Evolutionary conservation across 2,113 vertebrate species (phyloP), one percentile per base, ranked within the genome.

Genomic region (Phalacrocorax brasilianus): DNA sequence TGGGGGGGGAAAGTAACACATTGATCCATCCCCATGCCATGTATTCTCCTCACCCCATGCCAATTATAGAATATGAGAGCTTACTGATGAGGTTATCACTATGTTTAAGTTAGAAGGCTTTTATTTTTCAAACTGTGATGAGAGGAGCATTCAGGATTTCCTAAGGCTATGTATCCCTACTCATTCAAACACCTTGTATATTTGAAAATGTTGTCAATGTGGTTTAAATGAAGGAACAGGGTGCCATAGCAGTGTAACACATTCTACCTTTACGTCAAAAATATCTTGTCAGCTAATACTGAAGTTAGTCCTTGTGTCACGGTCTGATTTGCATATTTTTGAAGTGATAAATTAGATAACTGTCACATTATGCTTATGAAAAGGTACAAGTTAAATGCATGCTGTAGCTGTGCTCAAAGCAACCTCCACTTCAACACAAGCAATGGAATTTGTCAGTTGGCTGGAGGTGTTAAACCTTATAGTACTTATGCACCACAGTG

Each of bases 1-100:
- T 5, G 19, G 18, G 16, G 49, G 6, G 6, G 1, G 11, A 9
- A 3, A 5, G 9, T 1, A 6, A 24, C 18, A 19, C 2, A 11
- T 42, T 18, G 24, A 2, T 35, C 68, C 4, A 3, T 62, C 28
- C 38, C 6, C 8, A 1, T 49, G 45, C 40, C 33, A 3, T 14
- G 23, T 58, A 11, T 65, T 88, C 12, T 76, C 5, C 0, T 8
- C 32, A 33, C 32, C 27, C 42, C 2, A 1, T 86, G n/a, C 12
- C 11, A 32, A 0, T 0, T 76, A 38, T 8, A 65, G 42, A 56
- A 33, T 53, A 30, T 14, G 26, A 52, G 53, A 61, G 15, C 21
- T 77, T 61, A 28, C 28, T n/a, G 22, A 21, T 75, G 42, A 53
- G 5, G 35, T 52, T 85, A 35, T 33, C 2, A 4, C 23, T 61